A percentile compares a stretch with the other conserved stretches of the same genome.
phyloP scores from a whole-genome alignment of 1,140 invertebrate genomes.

The Rhynchophorus ferrugineus region DNA sequence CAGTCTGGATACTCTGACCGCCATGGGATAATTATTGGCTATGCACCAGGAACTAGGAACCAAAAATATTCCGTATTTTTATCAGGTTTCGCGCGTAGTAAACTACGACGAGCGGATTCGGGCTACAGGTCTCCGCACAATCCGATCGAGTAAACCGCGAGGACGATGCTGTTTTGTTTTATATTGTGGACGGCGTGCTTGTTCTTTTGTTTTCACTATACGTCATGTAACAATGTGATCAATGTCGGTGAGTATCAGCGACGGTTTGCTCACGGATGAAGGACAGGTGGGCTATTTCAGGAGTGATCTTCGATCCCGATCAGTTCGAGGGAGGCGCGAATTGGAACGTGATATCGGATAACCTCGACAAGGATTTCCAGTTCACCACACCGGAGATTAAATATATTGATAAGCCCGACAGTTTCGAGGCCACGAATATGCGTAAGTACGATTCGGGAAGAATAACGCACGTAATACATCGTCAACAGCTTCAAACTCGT shows the following conservation, averaged over 20 bases:
- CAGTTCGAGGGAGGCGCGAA: neutral
- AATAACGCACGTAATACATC: neutral
- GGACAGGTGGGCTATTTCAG: neutral
- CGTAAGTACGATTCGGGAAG: no score
- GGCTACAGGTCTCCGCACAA: no score
- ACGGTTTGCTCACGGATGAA: neutral
- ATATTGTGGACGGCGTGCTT: neutral
- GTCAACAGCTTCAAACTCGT: no score
- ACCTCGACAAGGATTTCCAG: neutral
- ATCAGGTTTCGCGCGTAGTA: neutral
- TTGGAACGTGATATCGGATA: neutral
- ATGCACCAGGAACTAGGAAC: constrained; percentile 5
- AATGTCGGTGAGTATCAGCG: neutral
- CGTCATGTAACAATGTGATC: neutral
- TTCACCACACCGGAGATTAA: neutral
- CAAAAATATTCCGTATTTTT: constrained; percentile 8
- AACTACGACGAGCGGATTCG: no score
- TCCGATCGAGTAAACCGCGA: neutral
- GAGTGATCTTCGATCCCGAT: neutral
- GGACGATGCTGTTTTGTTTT: neutral
- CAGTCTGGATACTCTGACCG: no score
- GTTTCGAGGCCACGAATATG: constrained; percentile 1
- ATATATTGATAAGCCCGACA: neutral
- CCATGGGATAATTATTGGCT: constrained; percentile 15
- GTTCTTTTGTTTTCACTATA: neutral